phyloP scores from a whole-genome alignment of 2,888 invertebrate species.

The Dicyrtomina minuta region DNA sequence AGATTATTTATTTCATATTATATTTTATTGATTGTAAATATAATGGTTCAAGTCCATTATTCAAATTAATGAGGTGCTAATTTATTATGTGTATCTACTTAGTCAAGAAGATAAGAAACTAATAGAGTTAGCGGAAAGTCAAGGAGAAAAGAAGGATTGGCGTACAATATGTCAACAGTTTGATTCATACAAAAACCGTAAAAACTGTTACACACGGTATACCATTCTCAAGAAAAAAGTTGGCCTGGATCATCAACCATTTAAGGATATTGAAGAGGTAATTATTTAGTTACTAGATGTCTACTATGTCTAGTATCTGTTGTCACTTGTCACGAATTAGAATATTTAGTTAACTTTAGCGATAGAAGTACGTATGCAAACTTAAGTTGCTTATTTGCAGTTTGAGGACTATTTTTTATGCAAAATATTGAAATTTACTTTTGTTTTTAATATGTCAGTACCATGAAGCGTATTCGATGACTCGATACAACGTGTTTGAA shows the following conservation, averaged over 20 bases:
- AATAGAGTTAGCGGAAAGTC: slow-evolving; percentile 38
- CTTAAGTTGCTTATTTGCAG: no score
- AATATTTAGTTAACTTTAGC: no score
- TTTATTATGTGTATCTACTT: no score
- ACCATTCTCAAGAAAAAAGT: slow-evolving; percentile 40
- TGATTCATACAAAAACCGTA: slow-evolving; percentile 49
- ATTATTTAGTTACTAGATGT: no score
- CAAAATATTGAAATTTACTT: no score
- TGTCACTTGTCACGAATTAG: no score
- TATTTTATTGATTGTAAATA: no score
- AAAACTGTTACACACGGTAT: slow-evolving; percentile 49
- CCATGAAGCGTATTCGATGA: slow-evolving; percentile 50
- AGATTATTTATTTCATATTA: no score
- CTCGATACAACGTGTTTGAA: slow-evolving; percentile 49
- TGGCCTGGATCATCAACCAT: slow-evolving; percentile 31
- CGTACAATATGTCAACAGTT: slow-evolving; percentile 47
- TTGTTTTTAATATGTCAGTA: slow-evolving; percentile 35
- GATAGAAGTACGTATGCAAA: no score
- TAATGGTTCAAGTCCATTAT: no score
- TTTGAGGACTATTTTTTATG: not conserved
- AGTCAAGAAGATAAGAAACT: slow-evolving; percentile 49
- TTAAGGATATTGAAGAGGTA: slow-evolving; percentile 46
- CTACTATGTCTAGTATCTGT: no score
- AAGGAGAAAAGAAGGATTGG: slow-evolving; percentile 44
- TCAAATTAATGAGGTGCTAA: no score